Conservation (phyloP, 2,888 invertebrate species). For the Philereme vetulata region DNA sequence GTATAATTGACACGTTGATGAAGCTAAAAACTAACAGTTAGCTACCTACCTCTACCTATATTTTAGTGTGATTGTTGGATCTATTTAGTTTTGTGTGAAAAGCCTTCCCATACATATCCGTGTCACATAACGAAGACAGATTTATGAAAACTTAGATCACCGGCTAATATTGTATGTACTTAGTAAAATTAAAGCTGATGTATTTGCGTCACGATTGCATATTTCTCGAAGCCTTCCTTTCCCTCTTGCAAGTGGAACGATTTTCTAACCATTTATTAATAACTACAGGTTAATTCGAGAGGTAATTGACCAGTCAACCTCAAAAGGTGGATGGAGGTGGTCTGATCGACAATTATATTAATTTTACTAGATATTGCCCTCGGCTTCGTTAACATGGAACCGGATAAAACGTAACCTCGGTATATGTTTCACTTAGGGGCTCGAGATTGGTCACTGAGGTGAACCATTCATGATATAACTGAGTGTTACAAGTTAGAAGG, state of each 20-base stretch:
- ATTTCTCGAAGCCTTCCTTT: conserved; percentile 29
- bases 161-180: conserved; percentile 34
- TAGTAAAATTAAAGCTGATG: conserved; percentile 35
- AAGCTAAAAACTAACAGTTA: too few species aligned
- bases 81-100: too few species aligned
- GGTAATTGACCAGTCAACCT: conserved; percentile 47
- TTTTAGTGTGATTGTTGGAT: too few species aligned
- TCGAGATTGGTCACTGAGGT: too few species aligned
- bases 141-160: too few species aligned
- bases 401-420: too few species aligned
- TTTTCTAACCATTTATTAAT: conserved; percentile 43
- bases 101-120: too few species aligned
- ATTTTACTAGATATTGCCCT: conserved; percentile 4
- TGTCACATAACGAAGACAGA: too few species aligned
- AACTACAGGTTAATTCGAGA: conserved; percentile 41
- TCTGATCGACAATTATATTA: conserved; percentile 25
- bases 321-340: conserved; percentile 36
- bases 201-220: conserved; percentile 38
- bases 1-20: too few species aligned
- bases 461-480: too few species aligned
- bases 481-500: conserved; percentile 4
- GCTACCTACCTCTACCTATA: too few species aligned
- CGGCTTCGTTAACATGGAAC: background rate
- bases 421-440: too few species aligned
- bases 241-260: conserved; percentile 36